These are phyloP conservation scores for Tachyglossus aculeatus DNA, from an alignment of 2,797 vertebrate species.

Conservation along the genomic window DNA sequence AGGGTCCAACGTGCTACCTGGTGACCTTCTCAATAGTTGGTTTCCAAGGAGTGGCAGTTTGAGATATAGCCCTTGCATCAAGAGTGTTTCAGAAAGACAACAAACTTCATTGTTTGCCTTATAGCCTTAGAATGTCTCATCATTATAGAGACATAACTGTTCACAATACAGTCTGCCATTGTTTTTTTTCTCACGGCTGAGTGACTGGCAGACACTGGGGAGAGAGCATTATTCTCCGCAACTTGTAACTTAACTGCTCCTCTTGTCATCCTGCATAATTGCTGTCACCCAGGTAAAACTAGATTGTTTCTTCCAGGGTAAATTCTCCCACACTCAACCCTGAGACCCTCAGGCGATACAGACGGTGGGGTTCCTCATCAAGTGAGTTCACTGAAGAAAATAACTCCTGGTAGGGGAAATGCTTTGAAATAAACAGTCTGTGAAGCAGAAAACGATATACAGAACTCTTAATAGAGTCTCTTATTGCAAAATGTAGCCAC, in stretches of 20 bases:
- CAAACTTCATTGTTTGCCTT: conserved; percentile 32
- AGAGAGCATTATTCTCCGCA: conserved; percentile 69
- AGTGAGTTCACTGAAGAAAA: conserved; percentile 52
- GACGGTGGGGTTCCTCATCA: conserved; percentile 64
- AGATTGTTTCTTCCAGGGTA: conserved; percentile 62
- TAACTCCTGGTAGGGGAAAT: conserved; percentile 54
- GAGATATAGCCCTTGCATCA: conserved; percentile 26
- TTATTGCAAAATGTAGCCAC: conserved; percentile 13
- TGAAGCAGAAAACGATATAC: conserved; percentile 56
- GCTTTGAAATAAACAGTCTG: conserved; percentile 57
- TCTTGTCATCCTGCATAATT: conserved; percentile 79
- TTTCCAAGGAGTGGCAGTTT: conserved; percentile 47
- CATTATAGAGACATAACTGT: conserved; percentile 41
- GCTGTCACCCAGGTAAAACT: conserved; percentile 81
- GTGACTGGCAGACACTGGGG: conserved; percentile 77
- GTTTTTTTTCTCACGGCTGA: conserved; percentile 61
- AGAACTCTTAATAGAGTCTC: no score
- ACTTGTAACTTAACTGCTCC: conserved; percentile 73
- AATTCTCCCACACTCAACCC: conserved; percentile 72
- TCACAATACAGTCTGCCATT: conserved; percentile 58
- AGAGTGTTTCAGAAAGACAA: conserved; percentile 38
- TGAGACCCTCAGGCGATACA: conserved; percentile 69
- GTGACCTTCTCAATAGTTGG: conserved; percentile 28
- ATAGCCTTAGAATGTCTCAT: conserved; percentile 45
- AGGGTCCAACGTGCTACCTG: conserved; percentile 5